Evolutionary conservation across 2,797 vertebrate species (phyloP).

Genomic region (Microctenopoma lineatum): DNA sequence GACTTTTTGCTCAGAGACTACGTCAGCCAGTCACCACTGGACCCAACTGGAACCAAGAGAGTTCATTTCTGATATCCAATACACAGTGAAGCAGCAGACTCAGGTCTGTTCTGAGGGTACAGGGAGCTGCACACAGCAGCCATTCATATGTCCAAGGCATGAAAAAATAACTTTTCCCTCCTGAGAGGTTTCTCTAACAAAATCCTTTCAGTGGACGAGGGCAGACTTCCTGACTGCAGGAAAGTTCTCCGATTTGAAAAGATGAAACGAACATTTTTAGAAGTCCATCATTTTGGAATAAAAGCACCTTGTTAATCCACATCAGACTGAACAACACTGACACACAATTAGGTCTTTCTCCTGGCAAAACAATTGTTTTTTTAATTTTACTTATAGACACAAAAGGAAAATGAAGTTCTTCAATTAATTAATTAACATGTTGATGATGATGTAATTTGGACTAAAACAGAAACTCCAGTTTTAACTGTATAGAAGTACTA

Average conservation of each 20-base stretch:
- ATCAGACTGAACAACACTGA: neutral
- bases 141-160: conserved; percentile 32
- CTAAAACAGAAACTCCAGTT: too few relatives aligned
- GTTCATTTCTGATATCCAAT: neutral
- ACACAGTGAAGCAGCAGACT: neutral
- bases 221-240: conserved; percentile 30
- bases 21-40: neutral
- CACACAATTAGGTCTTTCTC: neutral
- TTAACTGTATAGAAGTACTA: too few relatives aligned
- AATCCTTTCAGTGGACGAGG: conserved; percentile 28
- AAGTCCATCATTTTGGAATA: neutral
- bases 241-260: neutral
- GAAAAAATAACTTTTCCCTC: conserved; percentile 42
- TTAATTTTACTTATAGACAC: neutral
- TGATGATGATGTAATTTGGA: too few relatives aligned
- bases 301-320: too few relatives aligned
- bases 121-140: conserved; percentile 28
- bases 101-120: neutral
- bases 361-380: too few relatives aligned
- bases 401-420: neutral
- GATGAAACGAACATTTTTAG: neutral
- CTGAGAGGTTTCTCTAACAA: conserved; percentile 21
- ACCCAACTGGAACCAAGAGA: neutral
- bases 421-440: too few relatives aligned
- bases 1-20: neutral